phyloP scores from a whole-genome alignment of 2,113 vertebrate genomes.

The Ifrita kowaldi region DNA sequence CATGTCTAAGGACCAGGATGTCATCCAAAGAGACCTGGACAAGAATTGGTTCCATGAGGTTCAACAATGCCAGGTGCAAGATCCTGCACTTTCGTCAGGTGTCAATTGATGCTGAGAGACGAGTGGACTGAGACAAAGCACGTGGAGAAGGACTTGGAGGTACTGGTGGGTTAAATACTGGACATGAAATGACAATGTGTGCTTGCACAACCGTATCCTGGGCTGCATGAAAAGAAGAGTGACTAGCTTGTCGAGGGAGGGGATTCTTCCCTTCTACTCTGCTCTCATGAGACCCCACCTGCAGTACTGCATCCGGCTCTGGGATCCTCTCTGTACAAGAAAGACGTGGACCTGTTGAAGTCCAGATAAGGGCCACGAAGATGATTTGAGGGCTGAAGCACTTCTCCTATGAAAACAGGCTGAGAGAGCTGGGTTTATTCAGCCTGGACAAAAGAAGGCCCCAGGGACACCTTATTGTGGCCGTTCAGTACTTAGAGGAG shows the following conservation, averaged over 20 bases:
- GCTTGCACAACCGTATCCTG: accelerated
- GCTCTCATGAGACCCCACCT: neutral
- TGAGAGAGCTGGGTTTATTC: too few relatives aligned
- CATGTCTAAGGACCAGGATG: neutral
- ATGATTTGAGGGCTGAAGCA: neutral
- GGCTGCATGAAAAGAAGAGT: neutral
- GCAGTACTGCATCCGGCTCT: neutral
- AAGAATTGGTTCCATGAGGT: neutral
- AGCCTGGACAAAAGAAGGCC: too few relatives aligned
- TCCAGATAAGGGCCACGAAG: neutral
- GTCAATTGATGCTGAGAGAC: neutral
- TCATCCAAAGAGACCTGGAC: neutral
- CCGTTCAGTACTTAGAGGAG: too few relatives aligned
- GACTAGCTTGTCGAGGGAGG: neutral
- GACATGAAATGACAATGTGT: neutral
- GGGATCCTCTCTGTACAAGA: neutral
- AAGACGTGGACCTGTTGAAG: too few relatives aligned
- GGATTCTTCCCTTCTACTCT: neutral
- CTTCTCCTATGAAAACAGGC: neutral
- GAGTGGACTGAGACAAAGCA: neutral
- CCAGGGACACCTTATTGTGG: too few relatives aligned
- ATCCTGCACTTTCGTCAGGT: neutral
- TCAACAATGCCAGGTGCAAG: neutral
- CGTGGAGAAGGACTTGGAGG: neutral
- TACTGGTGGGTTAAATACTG: neutral